Evolutionary conservation across 1,140 invertebrate genomes (phyloP).

Genomic region (Andricus grossulariae): DNA sequence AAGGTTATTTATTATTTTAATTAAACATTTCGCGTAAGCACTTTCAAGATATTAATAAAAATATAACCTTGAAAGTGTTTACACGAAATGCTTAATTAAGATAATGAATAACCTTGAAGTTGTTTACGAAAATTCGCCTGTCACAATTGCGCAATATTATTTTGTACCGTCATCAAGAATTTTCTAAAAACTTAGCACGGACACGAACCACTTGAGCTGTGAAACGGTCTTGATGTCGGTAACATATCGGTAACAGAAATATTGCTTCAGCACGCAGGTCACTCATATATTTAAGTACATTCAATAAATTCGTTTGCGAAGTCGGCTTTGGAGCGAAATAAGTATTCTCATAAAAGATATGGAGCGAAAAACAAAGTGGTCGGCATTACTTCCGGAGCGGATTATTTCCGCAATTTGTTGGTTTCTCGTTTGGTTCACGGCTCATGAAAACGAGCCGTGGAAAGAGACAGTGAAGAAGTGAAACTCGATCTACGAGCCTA

Average conservation of each 20-base stretch:
- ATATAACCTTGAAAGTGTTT: no score
- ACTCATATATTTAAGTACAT: neutral
- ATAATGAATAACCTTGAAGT: no score
- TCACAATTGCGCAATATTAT: no score
- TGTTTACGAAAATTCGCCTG: no score
- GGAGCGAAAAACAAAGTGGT: slow-evolving; percentile 22
- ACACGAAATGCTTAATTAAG: no score
- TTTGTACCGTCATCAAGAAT: no score
- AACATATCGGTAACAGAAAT: neutral
- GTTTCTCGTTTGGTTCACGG: slow-evolving; percentile 29
- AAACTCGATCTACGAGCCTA: slow-evolving; percentile 53
- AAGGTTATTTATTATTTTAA: no score
- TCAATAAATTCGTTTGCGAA: neutral
- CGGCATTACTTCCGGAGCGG: slow-evolving; percentile 37
- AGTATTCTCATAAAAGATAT: slow-evolving; percentile 11
- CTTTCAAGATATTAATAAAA: no score
- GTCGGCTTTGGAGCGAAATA: neutral
- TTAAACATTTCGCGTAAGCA: no score
- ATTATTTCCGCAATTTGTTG: slow-evolving; percentile 22
- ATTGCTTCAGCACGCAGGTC: neutral
- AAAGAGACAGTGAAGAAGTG: slow-evolving; percentile 55
- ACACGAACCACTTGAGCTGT: no score
- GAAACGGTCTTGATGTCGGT: no score
- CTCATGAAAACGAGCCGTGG: slow-evolving; percentile 45
- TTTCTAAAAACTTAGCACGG: no score